Base-by-base conservation (phyloP, 92 coral and sea anemone species). In the Epizoanthus ramosus region DNA sequence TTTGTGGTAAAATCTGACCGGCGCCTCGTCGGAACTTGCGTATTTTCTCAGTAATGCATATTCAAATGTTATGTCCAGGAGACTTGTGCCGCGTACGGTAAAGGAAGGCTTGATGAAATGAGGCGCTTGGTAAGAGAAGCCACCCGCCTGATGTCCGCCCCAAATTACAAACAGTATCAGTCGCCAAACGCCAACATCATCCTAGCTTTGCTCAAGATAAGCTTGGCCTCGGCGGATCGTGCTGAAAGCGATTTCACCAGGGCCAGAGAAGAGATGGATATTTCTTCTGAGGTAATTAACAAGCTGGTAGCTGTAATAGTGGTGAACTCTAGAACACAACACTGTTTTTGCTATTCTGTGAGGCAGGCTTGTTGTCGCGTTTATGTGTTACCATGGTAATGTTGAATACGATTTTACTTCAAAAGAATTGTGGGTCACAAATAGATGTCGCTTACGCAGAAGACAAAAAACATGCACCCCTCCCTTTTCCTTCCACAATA, bases 81-180 rank as follows among this genome's bases (percentile, higher is more conserved):
- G 6, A 21, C 79, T 12, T 73, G 79, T 73, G 79, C 79, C 37
- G 25, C 57, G 10, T 73, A 73, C 52, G 79, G 79, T 23, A 73
- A 73, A 22, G 37, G 58, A 14, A 19, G 22, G 63, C 57, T 50
- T 13, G 24, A 21, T 5, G 79, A 50, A 9, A 63, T 53, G 3
- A 50, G 33, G 63, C 19, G 31, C 24, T 25, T 47, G 14, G 58
- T 73, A 23, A 22, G 13, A 1, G 61, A 52, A 73, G 79, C 79
- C 23, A 73, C 2, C 35, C 2, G 17, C n/a, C n/a, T 73, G 16
- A 52, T 31, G 21, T 52, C 63, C 31, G 31, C 31, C 21, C 33
- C 23, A 35, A 15, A 59, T 5, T 12, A 13, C 18, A 23, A 63
- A 19, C 31, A 13, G 15, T 50, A 50, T 50, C 54, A 50, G 7